Percentiles rank a stretch among this genome's conserved stretches.
Conservation (phyloP, 2,797 vertebrate genomes). For the Lepus townsendii region DNA sequence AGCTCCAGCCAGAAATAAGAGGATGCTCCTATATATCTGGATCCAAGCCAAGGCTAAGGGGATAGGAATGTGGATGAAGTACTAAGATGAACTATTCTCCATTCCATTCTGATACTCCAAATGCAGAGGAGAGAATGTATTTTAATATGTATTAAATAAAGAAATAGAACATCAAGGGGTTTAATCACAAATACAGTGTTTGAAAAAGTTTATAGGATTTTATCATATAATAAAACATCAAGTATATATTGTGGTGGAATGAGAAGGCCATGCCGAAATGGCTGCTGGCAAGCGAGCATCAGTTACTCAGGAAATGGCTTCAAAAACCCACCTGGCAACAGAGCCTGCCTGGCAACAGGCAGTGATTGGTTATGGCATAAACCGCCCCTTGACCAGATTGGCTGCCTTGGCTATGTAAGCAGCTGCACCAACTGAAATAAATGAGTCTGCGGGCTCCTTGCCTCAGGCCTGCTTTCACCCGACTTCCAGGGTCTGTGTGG, state of each 20-base stretch:
- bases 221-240: not conserved
- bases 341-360: no score
- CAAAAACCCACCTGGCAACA: no score
- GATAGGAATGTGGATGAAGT: not conserved
- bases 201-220: not conserved
- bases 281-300: no score
- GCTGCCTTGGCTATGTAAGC: no score
- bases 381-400: no score
- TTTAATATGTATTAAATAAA: not conserved
- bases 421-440: no score
- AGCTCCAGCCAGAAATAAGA: not conserved
- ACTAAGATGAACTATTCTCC: not conserved
- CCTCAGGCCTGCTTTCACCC: no score
- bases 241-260: not conserved
- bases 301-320: no score
- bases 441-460: no score
- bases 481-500: no score
- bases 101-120: not conserved
- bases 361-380: no score
- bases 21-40: not conserved
- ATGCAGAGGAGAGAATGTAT: not conserved
- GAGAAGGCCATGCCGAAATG: no score
- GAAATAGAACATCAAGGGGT: not conserved
- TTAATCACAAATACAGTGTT: not conserved
- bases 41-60: not conserved